Conservation (phyloP, 1,140 invertebrate genomes). For the Caenorhabditis remanei region DNA sequence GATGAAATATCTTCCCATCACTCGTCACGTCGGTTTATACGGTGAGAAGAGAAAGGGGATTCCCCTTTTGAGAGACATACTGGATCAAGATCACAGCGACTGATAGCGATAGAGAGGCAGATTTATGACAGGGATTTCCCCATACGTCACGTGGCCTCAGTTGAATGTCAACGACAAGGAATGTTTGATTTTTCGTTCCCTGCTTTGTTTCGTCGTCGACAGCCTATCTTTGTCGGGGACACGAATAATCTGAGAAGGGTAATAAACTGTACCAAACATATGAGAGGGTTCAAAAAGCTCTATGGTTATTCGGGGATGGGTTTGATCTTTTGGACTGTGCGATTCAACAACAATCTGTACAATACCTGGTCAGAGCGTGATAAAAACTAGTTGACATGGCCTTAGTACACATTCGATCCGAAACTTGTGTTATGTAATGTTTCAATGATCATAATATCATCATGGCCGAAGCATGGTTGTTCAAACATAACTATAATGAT, state of each 20-base stretch:
- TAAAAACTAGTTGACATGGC: slow-evolving; percentile 1
- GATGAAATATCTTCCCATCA: slow-evolving; percentile 3
- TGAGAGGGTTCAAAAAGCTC: slow-evolving; percentile 7
- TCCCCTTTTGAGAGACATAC: slow-evolving; percentile 1
- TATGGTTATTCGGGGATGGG: no score
- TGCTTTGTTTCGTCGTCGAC: slow-evolving; percentile 26
- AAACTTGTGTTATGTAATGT: not conserved
- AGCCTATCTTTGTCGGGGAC: not conserved
- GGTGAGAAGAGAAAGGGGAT: not conserved
- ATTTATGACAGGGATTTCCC: slow-evolving; percentile 43
- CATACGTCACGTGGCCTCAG: slow-evolving; percentile 44
- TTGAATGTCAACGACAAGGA: slow-evolving; percentile 41
- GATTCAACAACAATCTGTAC: not conserved
- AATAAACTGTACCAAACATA: slow-evolving; percentile 30
- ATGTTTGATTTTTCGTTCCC: slow-evolving; percentile 41
- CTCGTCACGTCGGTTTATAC: not conserved
- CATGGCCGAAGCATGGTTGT: no score
- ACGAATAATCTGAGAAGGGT: slow-evolving; percentile 15
- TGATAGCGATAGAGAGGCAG: slow-evolving; percentile 19
- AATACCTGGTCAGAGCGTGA: not conserved
- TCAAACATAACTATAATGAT: not conserved
- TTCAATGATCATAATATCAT: slow-evolving; percentile 4
- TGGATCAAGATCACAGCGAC: slow-evolving; percentile 2
- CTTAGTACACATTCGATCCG: not conserved
- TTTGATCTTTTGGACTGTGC: not conserved